Percentiles rank a stretch among this genome's conserved stretches.
Evolutionary conservation across 2,888 invertebrate species (phyloP).

Genomic region (Cetonia aurata): DNA sequence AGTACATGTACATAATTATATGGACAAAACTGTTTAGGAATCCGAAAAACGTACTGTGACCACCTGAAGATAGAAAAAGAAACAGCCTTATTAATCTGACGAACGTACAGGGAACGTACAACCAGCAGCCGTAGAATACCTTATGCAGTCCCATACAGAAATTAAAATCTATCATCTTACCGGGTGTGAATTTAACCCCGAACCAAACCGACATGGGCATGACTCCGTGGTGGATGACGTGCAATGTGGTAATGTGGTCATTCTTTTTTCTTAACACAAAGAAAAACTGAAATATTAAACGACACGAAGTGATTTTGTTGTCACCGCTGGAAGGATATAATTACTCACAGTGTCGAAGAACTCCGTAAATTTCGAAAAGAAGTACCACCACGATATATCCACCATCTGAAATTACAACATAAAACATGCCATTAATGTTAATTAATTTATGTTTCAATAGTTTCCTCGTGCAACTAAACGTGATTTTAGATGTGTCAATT

Average conservation of each 20-base stretch:
- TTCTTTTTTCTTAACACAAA: constrained; percentile 95
- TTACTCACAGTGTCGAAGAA: constrained; percentile 93
- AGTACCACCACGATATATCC: constrained; percentile 95
- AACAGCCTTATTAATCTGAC: constrained; percentile 31
- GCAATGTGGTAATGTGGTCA: constrained; percentile 91
- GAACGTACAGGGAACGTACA: too few relatives aligned
- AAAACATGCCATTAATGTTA: too few relatives aligned
- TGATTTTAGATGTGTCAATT: neutral
- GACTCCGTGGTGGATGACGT: constrained; percentile 96
- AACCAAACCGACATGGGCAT: constrained; percentile 99
- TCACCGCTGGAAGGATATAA: too few relatives aligned
- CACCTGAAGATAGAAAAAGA: constrained; percentile 71
- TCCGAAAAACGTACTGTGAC: constrained; percentile 96
- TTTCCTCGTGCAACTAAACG: too few relatives aligned
- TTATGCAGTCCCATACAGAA: too few relatives aligned
- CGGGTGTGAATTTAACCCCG: constrained; percentile 95
- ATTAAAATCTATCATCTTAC: constrained; percentile 63
- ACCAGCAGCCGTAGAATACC: constrained; percentile 12
- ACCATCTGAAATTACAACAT: constrained; percentile 83
- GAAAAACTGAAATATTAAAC: constrained; percentile 78
- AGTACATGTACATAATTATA: constrained; percentile 96
- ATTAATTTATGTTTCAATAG: too few relatives aligned
- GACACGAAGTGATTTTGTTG: too few relatives aligned
- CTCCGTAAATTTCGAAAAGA: constrained; percentile 96
- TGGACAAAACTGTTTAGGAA: constrained; percentile 97